A percentile compares a stretch with the other conserved stretches of the same genome.
These are phyloP conservation scores for Centropus unirufus DNA, from an alignment of 2,113 vertebrate species.

Conservation along the genomic window DNA sequence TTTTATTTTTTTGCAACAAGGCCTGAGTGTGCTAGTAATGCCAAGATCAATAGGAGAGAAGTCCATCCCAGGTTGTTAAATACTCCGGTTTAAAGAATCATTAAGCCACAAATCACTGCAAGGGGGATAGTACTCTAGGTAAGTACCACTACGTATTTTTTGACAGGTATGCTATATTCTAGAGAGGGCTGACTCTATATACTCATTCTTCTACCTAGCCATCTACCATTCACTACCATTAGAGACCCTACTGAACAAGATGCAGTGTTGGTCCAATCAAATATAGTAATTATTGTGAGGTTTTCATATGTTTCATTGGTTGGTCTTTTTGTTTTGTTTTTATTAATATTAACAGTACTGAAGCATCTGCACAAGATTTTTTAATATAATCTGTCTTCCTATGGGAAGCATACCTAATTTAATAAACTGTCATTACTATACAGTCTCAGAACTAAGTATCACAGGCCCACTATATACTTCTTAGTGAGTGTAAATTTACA, in stretches of 20 bases:
- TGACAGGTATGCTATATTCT: background rate
- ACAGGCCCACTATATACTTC: no score
- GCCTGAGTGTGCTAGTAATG: rapidly evolving
- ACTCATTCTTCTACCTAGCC: background rate
- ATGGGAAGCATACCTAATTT: background rate
- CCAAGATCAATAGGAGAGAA: background rate
- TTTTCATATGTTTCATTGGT: background rate
- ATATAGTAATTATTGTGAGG: background rate
- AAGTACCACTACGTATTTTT: background rate
- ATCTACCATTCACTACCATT: background rate
- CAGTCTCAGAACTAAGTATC: background rate
- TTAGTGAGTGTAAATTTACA: background rate
- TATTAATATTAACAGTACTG: background rate
- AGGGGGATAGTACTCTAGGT: background rate
- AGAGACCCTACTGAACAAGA: background rate
- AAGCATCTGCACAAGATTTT: background rate
- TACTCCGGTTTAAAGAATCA: background rate
- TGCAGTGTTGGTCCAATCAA: background rate
- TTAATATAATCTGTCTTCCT: background rate
- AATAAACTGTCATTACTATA: background rate
- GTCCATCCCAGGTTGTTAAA: background rate
- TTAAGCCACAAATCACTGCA: background rate
- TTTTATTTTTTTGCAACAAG: background rate
- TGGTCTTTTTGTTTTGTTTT: background rate
- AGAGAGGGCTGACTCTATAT: background rate